Percentiles rank a stretch among this genome's conserved stretches.
Evolutionary conservation across 2,888 invertebrate genomes (phyloP).

Genomic region (Dusona sp.): DNA sequence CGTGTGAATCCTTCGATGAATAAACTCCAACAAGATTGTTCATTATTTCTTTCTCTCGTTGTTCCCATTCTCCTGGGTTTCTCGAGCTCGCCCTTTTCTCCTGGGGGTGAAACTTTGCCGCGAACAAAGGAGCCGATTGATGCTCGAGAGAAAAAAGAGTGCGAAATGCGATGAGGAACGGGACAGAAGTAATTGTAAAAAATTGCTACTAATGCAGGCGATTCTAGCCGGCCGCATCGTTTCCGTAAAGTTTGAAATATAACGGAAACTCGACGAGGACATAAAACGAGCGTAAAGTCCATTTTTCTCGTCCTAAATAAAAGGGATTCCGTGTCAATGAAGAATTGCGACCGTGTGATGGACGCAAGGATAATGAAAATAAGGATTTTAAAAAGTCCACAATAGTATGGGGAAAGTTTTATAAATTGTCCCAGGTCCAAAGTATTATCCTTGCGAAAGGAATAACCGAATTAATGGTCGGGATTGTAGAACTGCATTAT

Average conservation of each 20-base stretch:
- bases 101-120: conserved; percentile 43
- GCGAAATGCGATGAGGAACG: neutral
- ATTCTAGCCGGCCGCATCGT: conserved; percentile 33
- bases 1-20: conserved; percentile 49
- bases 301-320: conserved; percentile 30
- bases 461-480: conserved; percentile 25
- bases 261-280: neutral
- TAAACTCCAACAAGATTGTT: conserved; percentile 65
- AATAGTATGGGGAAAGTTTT: neutral
- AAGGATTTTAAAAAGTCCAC: neutral
- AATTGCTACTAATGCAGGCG: conserved; percentile 42
- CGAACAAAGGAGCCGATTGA: conserved; percentile 57
- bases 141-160: conserved; percentile 17
- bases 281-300: conserved; percentile 1
- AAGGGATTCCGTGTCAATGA: conserved; percentile 39
- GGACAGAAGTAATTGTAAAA: conserved; percentile 30
- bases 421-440: conserved; percentile 24
- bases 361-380: conserved; percentile 9
- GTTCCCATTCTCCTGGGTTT: neutral
- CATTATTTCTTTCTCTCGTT: conserved; percentile 63
- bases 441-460: conserved; percentile 15
- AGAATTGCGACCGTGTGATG: conserved; percentile 1
- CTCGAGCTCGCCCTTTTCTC: conserved; percentile 17
- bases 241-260: conserved; percentile 21
- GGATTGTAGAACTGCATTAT: conserved; percentile 55